Base-by-base conservation (phyloP, 2,888 invertebrate genomes). In the Limnephilus marmoratus region DNA sequence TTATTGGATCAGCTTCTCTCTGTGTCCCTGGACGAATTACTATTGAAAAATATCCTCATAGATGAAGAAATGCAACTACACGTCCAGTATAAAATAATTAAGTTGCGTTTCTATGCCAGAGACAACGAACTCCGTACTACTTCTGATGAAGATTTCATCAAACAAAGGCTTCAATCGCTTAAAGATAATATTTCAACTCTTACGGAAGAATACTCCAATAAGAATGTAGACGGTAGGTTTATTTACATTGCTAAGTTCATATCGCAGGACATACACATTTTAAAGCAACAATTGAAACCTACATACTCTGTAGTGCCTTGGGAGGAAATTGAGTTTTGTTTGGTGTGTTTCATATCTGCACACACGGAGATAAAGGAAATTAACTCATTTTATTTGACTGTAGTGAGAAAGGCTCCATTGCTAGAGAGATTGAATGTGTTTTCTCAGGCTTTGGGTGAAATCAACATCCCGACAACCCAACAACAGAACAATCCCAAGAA, bases 251-350 rank as follows among this genome's bases (percentile, higher is more conserved):
- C 41, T n/a, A 85, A 85, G 85, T 85, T 24, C 41, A 85, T 85
- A 85, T 41, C 41, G 85, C 41, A 11, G 24, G 1, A 85, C n/a
- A 85, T 85, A 3, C 85, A 85, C 41, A 85, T 31, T 85, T 24
- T 41, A 34, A 85, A 85, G 11, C 85, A 85, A 85, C 31, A 15
- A n/a, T n/a, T 37, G 41, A 41, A 85, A 41, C 18, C 24, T 37
- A 37, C 31, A 24, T 34, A 34, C n/a, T 85, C 85, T 34, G 5
- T 7, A 13, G 13, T 85, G 34, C 85, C 85, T 49, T 87, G 87
- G 87, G 87, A 87, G 87, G 87, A 87, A 29, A n/a, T 87, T 49
- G 87, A 87, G 49, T 87, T 87, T 31, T 87, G 87, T 53, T 31
- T 87, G 29, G 87, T 49, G 87, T 53, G 29, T 87, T 31, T 49